These are phyloP conservation scores for Macropis europaea DNA, from an alignment of 2,888 invertebrate species.

Conservation along the genomic window DNA sequence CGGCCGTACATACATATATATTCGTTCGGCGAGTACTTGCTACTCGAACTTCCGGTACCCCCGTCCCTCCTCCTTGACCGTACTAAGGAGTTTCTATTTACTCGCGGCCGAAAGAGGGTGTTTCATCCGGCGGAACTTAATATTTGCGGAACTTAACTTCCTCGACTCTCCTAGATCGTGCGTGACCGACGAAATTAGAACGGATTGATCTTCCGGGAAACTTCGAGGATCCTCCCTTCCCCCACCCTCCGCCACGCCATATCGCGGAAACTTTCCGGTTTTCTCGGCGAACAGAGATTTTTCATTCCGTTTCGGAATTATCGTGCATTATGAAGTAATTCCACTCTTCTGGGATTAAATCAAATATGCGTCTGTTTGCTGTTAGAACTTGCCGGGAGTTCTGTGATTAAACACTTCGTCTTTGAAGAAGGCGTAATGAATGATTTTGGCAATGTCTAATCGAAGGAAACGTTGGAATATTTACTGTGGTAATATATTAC, in stretches of 20 bases:
- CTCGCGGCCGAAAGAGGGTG: constrained; percentile 64
- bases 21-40: constrained; percentile 71
- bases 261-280: not conserved
- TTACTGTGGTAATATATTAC: too few relatives aligned
- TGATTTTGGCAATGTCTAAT: too few relatives aligned
- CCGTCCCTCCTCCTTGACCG: constrained; percentile 33
- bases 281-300: not conserved
- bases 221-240: constrained; percentile 9
- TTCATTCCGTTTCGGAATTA: not conserved
- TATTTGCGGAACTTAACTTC: constrained; percentile 54
- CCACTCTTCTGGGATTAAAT: too few relatives aligned
- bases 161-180: constrained; percentile 33
- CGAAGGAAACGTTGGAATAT: too few relatives aligned
- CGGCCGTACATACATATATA: constrained; percentile 58
- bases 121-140: constrained; percentile 60
- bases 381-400: too few relatives aligned
- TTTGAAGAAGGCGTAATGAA: too few relatives aligned
- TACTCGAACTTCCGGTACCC: constrained; percentile 65
- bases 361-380: too few relatives aligned
- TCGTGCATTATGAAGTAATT: not conserved
- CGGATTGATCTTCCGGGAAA: constrained; percentile 9
- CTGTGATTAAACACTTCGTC: too few relatives aligned
- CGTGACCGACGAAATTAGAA: constrained; percentile 47
- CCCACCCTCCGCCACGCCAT: too few relatives aligned
- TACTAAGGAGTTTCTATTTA: constrained; percentile 69